Evolutionary conservation across 2,888 invertebrate genomes (phyloP), one percentile per base, ranked within the genome.

Genomic region (Minunthozetes semirufus): DNA sequence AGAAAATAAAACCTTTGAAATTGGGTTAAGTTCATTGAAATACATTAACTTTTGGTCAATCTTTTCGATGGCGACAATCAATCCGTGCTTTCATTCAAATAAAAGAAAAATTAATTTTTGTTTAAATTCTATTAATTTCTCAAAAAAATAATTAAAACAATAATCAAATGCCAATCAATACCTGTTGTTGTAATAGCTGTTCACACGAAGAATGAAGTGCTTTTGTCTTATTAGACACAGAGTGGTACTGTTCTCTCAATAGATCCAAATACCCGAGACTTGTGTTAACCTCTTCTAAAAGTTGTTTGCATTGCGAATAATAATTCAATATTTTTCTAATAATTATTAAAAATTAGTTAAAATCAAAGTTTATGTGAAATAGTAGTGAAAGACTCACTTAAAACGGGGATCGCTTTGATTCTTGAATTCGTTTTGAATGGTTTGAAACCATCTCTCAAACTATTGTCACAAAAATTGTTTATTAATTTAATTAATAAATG

Each of bases 141-240:
- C n/a, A n/a, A 59, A 1, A 19, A 1, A 5, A 50, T 4, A 25
- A 59, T 13, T 59, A 50, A 56, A 50, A 46, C 42, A 19, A n/a
- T n/a, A 15, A 15, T 74, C 70, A 29, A 76, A 59, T 74, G 33
- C n/a, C n/a, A n/a, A n/a, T n/a, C 3, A 53, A 72, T 72, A 86
- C 86, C 84, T 87, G 95, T 81, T 96, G 94, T 1, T 90, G 89
- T 77, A 95, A 87, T 9, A 97, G 85, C 81, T 95, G 92, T 81
- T 96, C 94, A 82, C 96, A 96, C 78, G 93, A 92, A 76, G 88
- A 89, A 82, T 97, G 94, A 5, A 97, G 84, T 0, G 93, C 91
- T 82, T 92, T 93, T 0, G 96, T 97, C 85, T 95, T 96, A 76
- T 90, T 89, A 0, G 94, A 92, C 0, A 96, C 95, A 81, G 90